Evolutionary conservation across 2,888 invertebrate species (phyloP).

Genomic region (Tanypteryx hageni): DNA sequence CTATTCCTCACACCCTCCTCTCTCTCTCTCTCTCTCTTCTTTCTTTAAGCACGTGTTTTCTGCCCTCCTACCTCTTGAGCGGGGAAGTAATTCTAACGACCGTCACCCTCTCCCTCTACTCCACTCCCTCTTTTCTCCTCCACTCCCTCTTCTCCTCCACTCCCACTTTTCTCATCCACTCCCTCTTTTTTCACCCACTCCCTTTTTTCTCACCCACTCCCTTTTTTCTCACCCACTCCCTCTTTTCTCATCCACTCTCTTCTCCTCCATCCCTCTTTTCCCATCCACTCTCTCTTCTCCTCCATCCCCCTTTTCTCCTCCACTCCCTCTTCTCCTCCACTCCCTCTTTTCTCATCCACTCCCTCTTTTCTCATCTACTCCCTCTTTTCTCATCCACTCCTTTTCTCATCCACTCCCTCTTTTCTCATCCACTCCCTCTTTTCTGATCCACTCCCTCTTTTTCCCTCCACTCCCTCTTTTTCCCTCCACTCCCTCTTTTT

Average conservation of each 20-base stretch:
- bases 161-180: background rate
- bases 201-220: background rate
- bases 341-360: background rate
- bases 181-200: background rate
- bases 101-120: background rate
- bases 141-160: background rate
- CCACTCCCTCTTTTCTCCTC: background rate
- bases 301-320: background rate
- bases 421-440: background rate
- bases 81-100: background rate
- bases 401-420: background rate
- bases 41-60: background rate
- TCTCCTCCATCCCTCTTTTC: too few species aligned
- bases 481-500: background rate
- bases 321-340: background rate
- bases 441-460: background rate
- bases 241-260: background rate
- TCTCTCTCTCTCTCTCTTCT: slow-evolving; percentile 20
- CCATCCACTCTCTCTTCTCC: background rate
- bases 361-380: too few species aligned
- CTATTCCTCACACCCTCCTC: slow-evolving; percentile 27
- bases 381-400: background rate
- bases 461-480: background rate
- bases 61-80: background rate
- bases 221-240: background rate